These are phyloP conservation scores for Scaptomyza reducta DNA, from an alignment of 2,888 invertebrate species.

Conservation along the genomic window DNA sequence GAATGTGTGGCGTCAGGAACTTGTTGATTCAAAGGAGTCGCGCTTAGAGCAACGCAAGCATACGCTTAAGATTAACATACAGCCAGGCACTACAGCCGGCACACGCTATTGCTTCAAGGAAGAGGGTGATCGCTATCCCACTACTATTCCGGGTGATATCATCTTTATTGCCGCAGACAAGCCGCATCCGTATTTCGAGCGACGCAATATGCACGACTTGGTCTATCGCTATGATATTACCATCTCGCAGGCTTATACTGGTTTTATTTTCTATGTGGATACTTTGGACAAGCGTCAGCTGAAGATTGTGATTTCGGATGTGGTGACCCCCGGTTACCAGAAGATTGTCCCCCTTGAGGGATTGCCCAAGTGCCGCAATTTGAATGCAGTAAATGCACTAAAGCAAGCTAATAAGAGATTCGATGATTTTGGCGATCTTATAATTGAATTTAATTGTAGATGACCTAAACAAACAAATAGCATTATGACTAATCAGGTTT, in stretches of 20 bases:
- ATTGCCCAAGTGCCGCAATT: constrained; percentile 87
- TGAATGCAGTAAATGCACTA: constrained; percentile 85
- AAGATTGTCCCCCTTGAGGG: constrained; percentile 90
- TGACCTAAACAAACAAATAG: background rate
- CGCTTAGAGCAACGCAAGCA: constrained; percentile 89
- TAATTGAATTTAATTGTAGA: constrained; percentile 87
- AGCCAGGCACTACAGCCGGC: constrained; percentile 89
- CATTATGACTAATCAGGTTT: background rate
- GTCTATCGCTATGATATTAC: constrained; percentile 87
- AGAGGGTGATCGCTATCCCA: constrained; percentile 92
- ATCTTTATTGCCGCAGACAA: constrained; percentile 90
- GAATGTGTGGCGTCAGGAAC: constrained; percentile 90
- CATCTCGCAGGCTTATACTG: constrained; percentile 89
- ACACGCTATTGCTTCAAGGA: constrained; percentile 90
- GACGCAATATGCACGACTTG: constrained; percentile 88
- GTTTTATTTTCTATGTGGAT: constrained; percentile 87
- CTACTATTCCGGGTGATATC: constrained; percentile 88
- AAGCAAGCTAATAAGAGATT: constrained; percentile 84
- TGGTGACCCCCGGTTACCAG: constrained; percentile 88
- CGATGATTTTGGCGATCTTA: constrained; percentile 87
- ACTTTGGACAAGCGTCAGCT: constrained; percentile 90
- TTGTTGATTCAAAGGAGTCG: constrained; percentile 87
- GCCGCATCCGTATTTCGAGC: constrained; percentile 87
- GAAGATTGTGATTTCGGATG: constrained; percentile 89
- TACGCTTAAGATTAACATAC: constrained; percentile 89